A percentile compares a stretch with the other conserved stretches of the same genome.
Evolutionary conservation across 2,797 vertebrate genomes (phyloP).

Genomic region (Echeneis naucrates): DNA sequence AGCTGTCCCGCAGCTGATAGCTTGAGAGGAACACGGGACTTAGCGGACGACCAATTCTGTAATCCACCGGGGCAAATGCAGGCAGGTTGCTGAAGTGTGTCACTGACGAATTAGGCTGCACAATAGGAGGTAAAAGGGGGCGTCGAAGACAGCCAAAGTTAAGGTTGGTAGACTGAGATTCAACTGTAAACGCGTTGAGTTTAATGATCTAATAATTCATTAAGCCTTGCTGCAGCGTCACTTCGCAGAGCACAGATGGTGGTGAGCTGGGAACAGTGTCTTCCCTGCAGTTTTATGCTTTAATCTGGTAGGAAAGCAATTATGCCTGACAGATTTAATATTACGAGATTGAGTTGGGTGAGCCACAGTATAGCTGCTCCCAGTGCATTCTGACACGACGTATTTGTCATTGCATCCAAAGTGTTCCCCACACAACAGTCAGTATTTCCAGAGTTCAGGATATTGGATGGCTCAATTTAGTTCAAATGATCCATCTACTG

Average conservation of each 20-base stretch:
- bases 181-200: constrained; percentile 42
- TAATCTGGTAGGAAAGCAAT: constrained; percentile 83
- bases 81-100: constrained; percentile 23
- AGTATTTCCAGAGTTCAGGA: constrained; percentile 22
- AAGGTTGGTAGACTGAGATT: constrained; percentile 36
- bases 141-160: constrained; percentile 6
- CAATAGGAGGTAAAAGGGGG: constrained; percentile 11
- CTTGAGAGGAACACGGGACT: constrained; percentile 36
- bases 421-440: constrained; percentile 33
- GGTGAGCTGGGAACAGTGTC: constrained; percentile 71
- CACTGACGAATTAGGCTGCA: constrained; percentile 34
- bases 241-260: constrained; percentile 79
- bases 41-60: constrained; percentile 22
- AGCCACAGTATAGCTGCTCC: constrained; percentile 57
- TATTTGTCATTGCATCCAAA: constrained; percentile 66
- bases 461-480: constrained; percentile 17
- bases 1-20: constrained; percentile 71
- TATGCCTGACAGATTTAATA: constrained; percentile 83
- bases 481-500: constrained; percentile 18
- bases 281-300: constrained; percentile 81
- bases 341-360: constrained; percentile 66
- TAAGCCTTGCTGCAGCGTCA: constrained; percentile 64
- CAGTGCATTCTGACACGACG: constrained; percentile 56
- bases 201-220: constrained; percentile 80
- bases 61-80: constrained; percentile 23